These are phyloP conservation scores for Tholera decimalis DNA, from an alignment of 2,888 invertebrate genomes.

Conservation along the genomic window DNA sequence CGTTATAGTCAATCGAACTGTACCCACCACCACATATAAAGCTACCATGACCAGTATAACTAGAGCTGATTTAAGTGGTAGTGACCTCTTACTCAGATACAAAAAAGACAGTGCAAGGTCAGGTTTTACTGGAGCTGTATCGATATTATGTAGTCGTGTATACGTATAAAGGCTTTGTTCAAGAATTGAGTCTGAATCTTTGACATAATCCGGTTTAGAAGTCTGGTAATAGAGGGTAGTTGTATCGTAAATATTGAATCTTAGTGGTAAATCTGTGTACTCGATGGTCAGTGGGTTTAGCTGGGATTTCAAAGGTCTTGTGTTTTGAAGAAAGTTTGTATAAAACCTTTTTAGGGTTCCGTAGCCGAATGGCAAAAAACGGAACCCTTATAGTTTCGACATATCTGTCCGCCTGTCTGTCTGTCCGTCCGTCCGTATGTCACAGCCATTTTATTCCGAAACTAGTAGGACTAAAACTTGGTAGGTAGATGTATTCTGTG, in stretches of 20 bases:
- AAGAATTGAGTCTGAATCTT: slow-evolving; percentile 18
- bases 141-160: not conserved
- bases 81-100: not conserved
- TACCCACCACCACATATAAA: not conserved
- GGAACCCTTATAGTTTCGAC: too few relatives aligned
- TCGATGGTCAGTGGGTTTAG: not conserved
- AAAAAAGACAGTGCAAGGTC: not conserved
- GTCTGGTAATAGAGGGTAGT: not conserved
- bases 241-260: slow-evolving; percentile 2
- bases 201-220: slow-evolving; percentile 24
- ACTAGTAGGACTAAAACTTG: too few relatives aligned
- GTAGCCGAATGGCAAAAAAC: too few relatives aligned
- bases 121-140: not conserved
- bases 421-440: too few relatives aligned
- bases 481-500: too few relatives aligned
- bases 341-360: too few relatives aligned
- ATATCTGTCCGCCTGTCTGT: too few relatives aligned
- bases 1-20: not conserved
- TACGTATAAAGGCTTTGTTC: slow-evolving; percentile 7
- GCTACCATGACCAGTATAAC: not conserved
- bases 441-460: too few relatives aligned
- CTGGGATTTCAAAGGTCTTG: slow-evolving; percentile 7
- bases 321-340: too few relatives aligned
- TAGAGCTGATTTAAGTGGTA: too few relatives aligned
- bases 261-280: slow-evolving; percentile 1